Conservation (phyloP, 2,797 vertebrate genomes). For the Arremon brunneinucha region DNA sequence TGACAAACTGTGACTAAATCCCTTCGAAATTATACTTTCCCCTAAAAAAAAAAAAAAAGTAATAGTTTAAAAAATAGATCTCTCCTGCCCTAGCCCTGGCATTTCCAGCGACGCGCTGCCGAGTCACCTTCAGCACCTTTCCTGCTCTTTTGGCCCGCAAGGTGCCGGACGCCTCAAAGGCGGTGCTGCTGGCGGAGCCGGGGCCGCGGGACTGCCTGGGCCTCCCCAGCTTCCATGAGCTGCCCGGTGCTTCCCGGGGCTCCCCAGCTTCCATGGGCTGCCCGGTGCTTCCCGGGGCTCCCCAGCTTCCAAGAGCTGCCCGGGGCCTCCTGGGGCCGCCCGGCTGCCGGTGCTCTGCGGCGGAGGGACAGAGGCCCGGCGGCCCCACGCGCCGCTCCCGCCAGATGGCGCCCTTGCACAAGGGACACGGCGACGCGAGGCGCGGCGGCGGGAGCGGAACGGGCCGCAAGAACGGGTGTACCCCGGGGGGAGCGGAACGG, state of each 20-base stretch:
- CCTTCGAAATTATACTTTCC: background rate
- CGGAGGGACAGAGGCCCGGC: too few species aligned
- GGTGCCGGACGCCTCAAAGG: background rate
- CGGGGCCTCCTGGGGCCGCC: accelerated
- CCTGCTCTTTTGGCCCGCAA: background rate
- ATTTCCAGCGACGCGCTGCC: background rate
- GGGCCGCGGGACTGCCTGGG: too few species aligned
- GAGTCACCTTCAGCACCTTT: accelerated
- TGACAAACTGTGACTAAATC: accelerated
- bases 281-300: too few species aligned
- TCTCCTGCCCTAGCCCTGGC: background rate
- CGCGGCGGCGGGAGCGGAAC: background rate
- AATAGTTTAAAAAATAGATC: accelerated
- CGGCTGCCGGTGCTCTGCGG: accelerated
- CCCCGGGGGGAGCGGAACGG: too few species aligned
- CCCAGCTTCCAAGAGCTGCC: too few species aligned
- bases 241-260: background rate
- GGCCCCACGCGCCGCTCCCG: background rate
- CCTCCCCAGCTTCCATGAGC: background rate
- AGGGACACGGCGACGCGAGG: background rate
- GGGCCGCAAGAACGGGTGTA: too few species aligned
- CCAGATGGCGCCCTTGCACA: constrained; percentile 74
- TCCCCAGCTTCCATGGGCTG: background rate
- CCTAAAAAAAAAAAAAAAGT: too few species aligned
- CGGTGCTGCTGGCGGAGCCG: background rate